phyloP scores from a whole-genome alignment of 64 coral and sea anemone genomes.

The Dendronephthya gigantea region DNA sequence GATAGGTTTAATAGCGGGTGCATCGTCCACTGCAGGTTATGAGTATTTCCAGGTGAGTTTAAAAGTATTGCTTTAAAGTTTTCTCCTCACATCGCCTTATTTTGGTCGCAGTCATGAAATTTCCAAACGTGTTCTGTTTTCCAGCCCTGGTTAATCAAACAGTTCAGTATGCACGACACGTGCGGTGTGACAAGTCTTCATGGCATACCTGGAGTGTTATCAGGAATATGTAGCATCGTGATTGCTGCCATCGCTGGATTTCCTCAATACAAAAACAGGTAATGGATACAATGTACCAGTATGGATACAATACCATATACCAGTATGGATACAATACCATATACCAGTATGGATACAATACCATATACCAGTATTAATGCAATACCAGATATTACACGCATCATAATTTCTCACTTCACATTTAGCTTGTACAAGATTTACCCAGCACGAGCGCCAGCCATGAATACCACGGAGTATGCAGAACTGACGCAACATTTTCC shows the following conservation, averaged over 20 bases:
- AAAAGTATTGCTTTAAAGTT: not conserved
- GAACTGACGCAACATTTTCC: not conserved
- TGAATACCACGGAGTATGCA: not conserved
- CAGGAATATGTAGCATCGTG: not conserved
- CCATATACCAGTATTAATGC: too few species aligned
- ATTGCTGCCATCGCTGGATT: not conserved
- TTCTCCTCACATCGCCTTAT: too few species aligned
- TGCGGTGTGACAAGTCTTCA: constrained; percentile 13
- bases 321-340: too few species aligned
- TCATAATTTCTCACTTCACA: not conserved
- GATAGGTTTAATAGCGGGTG: constrained; percentile 37
- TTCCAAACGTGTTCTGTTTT: not conserved
- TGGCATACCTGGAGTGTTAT: not conserved
- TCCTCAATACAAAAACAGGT: not conserved
- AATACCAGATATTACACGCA: too few species aligned
- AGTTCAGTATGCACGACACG: not conserved
- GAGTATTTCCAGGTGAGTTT: constrained; percentile 35
- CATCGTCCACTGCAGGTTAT: constrained; percentile 30
- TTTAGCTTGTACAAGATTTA: constrained; percentile 9
- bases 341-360: too few species aligned
- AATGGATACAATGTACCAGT: not conserved
- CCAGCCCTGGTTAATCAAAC: not conserved
- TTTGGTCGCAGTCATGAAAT: not conserved
- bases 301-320: too few species aligned
- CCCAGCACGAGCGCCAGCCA: not conserved